Percentiles rank a stretch among this genome's conserved stretches.
Conservation (phyloP, 2,888 invertebrate genomes). For the Minunthozetes semirufus region DNA sequence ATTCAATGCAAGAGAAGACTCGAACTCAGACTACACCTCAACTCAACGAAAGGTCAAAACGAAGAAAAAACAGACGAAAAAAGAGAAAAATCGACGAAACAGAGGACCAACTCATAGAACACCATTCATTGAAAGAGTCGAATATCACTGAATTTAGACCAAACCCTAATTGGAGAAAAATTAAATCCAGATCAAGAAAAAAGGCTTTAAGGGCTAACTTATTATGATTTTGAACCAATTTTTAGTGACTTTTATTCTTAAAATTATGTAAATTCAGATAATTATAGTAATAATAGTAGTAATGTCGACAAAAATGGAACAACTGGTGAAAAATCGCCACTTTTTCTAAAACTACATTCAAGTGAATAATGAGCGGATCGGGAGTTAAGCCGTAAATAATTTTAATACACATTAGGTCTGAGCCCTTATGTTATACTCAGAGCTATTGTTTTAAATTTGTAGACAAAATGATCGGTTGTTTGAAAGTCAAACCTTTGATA, state of each 20-base stretch:
- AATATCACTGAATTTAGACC: neutral
- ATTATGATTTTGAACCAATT: no score
- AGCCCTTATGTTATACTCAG: neutral
- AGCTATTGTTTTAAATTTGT: neutral
- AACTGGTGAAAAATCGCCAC: no score
- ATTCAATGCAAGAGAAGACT: constrained; percentile 8
- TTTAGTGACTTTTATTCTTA: no score
- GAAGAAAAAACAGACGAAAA: neutral
- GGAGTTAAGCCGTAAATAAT: constrained; percentile 2
- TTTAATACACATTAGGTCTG: neutral
- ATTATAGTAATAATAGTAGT: neutral
- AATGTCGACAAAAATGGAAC: neutral
- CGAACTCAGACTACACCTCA: constrained; percentile 3
- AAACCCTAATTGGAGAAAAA: neutral
- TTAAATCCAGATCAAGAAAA: neutral
- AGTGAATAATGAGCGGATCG: constrained; percentile 9
- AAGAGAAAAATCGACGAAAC: neutral
- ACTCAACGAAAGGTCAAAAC: constrained; percentile 17
- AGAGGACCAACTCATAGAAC: neutral
- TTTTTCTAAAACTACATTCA: neutral
- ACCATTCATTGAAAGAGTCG: neutral
- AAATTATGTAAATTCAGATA: no score
- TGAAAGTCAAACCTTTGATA: constrained; percentile 1
- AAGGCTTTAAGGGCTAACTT: neutral
- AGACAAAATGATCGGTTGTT: neutral